Evolutionary conservation across 2,888 invertebrate genomes (phyloP), one percentile per base, ranked within the genome.

Genomic region (Rotaria sp.): DNA sequence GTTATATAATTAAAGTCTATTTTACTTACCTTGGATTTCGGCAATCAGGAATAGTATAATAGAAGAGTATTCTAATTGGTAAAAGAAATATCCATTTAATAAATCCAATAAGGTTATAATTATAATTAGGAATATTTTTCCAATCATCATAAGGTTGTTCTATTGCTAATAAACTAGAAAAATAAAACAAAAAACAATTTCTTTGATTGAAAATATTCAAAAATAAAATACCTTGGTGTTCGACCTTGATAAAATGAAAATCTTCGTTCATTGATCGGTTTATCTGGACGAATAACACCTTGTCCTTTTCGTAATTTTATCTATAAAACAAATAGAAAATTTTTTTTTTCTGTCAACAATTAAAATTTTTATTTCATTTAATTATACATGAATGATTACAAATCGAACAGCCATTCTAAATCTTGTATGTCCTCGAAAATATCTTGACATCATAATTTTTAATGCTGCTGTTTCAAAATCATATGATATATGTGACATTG

Each of bases 31-130:
- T 84, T 74, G 84, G 30, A 35, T n/a, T 45, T 67, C 90, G 88
- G 91, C 96, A 96, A 92, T 97, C 96, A 0, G 96, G 96, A 93
- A 96, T 95, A 1, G 96, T 96, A 90, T 96, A 93, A 88, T 94
- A 93, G 91, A 95, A 95, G 24, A 96, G 92, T 87, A 95, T 92
- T 90, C 95, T 94, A 87, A 96, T 95, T 0, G 96, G 96, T 94
- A 96, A 94, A 45, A 52, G 24, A n/a, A 35, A 7, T 1, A 48
- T 24, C 84, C 80, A 84, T 38, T 52, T 41, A 15, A 80, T 41
- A 55, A 87, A 84, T 30, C 26, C 45, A 45, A 67, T 87, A 7
- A 38, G 30, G n/a, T 80, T 38, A 80, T 80, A 80, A 13, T 80
- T 80, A 26, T 45, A 35, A 80, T 80, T 80, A 7, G 80, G 80